phyloP scores from a whole-genome alignment of 2,797 vertebrate species.

The Oreochromis grahami region DNA sequence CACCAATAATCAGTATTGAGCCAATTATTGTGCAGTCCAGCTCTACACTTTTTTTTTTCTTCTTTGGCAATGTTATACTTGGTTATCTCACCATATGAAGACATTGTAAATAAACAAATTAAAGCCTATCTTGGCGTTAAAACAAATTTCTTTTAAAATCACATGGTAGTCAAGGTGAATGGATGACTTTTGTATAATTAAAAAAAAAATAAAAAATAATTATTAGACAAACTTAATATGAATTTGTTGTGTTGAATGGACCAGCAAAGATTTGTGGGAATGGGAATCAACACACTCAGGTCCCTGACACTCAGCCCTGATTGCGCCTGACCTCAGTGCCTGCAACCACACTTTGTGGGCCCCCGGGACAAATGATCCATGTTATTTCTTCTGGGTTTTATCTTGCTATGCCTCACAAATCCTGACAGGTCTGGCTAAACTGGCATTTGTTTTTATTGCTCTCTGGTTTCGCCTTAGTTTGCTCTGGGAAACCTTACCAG shows the following conservation, averaged over 20 bases:
- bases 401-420: background rate
- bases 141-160: background rate
- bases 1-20: background rate
- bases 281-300: background rate
- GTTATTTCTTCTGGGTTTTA: background rate
- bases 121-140: background rate
- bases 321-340: background rate
- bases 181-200: background rate
- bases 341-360: background rate
- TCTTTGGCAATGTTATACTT: background rate
- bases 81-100: background rate
- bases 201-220: background rate
- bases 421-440: background rate
- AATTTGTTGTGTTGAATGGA: background rate
- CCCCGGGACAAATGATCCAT: background rate
- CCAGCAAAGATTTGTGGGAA: background rate
- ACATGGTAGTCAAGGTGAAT: background rate
- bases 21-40: background rate
- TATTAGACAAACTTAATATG: background rate
- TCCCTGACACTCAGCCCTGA: rapidly evolving
- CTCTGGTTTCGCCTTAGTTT: background rate
- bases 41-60: background rate
- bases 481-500: background rate
- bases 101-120: background rate
- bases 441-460: background rate